These are phyloP conservation scores for Varecia variegata DNA, from an alignment of 2,797 vertebrate genomes.

Conservation along the genomic window DNA sequence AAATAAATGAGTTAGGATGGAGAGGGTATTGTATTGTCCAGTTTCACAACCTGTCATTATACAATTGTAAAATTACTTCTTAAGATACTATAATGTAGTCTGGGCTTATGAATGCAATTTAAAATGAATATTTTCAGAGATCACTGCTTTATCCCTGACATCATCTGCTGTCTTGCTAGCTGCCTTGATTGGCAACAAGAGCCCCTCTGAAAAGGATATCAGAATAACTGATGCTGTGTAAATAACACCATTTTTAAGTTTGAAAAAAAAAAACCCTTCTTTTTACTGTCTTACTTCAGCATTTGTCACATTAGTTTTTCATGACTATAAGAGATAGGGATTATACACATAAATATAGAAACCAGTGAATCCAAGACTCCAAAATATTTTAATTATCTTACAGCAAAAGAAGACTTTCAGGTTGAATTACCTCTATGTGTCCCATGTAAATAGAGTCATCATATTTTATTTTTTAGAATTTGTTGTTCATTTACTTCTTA, in stretches of 20 bases:
- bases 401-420: not conserved
- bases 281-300: not conserved
- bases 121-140: not conserved
- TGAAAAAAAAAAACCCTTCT: not conserved
- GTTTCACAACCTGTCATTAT: not conserved
- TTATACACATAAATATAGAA: not conserved
- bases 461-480: not conserved
- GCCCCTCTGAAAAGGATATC: not conserved
- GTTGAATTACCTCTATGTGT: not conserved
- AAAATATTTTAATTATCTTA: not conserved
- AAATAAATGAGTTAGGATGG: not conserved
- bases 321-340: not conserved
- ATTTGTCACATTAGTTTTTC: not conserved
- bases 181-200: not conserved
- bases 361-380: not conserved
- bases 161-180: not conserved
- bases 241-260: not conserved
- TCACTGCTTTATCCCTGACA: not conserved
- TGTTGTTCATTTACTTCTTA: not conserved
- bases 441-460: not conserved
- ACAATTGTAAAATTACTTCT: not conserved
- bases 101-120: not conserved
- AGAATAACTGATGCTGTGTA: not conserved
- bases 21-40: not conserved
- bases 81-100: not conserved